phyloP scores from a whole-genome alignment of 2,888 invertebrate species.

The Drosophila anceps region DNA sequence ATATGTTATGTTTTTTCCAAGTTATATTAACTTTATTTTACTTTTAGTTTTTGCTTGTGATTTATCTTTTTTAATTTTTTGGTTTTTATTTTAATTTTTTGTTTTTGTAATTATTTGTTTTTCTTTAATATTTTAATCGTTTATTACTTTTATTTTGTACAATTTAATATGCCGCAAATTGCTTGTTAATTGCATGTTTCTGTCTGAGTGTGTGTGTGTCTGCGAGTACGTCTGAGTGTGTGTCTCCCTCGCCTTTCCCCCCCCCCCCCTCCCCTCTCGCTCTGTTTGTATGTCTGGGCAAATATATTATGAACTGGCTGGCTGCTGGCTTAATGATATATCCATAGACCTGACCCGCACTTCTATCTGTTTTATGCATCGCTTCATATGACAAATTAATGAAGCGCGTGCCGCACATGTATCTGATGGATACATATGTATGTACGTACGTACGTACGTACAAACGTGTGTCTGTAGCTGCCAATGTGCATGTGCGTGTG shows the following conservation, averaged over 20 bases:
- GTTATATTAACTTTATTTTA: no score
- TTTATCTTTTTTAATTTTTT: background rate
- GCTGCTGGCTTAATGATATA: conserved; percentile 56
- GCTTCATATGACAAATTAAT: conserved; percentile 77
- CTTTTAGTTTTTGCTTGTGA: background rate
- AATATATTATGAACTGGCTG: conserved; percentile 15
- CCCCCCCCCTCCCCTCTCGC: no score
- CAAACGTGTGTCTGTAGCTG: conserved; percentile 1
- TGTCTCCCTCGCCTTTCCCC: background rate
- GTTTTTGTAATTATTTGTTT: background rate
- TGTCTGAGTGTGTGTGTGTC: conserved; percentile 19
- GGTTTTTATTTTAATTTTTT: background rate
- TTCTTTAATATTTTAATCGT: background rate
- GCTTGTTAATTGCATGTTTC: conserved; percentile 55
- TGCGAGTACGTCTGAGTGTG: conserved; percentile 2
- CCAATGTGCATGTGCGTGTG: conserved; percentile 12
- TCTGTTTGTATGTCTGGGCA: conserved; percentile 7
- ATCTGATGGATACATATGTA: conserved; percentile 44
- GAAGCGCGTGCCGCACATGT: conserved; percentile 58
- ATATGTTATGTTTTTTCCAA: no score
- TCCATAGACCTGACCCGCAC: conserved; percentile 34
- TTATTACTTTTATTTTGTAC: background rate
- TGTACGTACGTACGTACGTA: no score
- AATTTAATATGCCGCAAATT: background rate
- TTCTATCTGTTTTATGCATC: conserved; percentile 59